Evolutionary conservation across 64 coral and sea anemone genomes (phyloP).

Genomic region (Trachythela sp.): DNA sequence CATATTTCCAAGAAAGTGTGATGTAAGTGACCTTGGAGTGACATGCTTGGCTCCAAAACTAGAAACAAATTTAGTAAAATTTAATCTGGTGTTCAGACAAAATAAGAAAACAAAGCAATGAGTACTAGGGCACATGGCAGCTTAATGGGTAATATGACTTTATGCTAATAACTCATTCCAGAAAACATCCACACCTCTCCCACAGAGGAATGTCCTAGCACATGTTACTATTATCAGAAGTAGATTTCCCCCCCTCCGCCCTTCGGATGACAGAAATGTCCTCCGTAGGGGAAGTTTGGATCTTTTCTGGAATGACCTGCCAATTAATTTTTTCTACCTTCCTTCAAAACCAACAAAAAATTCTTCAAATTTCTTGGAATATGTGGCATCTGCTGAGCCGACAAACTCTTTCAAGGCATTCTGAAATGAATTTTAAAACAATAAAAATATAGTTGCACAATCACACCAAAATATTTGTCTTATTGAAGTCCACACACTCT

Average conservation of each 20-base stretch:
- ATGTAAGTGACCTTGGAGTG: constrained; percentile 79
- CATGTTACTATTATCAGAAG: no score
- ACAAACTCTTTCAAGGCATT: constrained; percentile 98
- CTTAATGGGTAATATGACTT: no score
- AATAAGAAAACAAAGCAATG: no score
- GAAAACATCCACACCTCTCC: no score
- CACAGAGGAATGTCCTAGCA: no score
- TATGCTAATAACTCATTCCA: no score
- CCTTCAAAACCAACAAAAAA: constrained; percentile 99
- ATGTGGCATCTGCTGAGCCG: constrained; percentile 68
- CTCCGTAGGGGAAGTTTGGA: no score
- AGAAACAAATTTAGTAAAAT: not conserved
- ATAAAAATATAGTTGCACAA: not conserved
- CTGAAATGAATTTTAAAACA: constrained; percentile 31
- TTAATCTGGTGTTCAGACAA: not conserved
- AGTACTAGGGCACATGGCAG: no score
- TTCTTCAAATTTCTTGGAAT: constrained; percentile 89
- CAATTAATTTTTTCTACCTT: constrained; percentile 61
- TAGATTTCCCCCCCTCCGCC: no score
- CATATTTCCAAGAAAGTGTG: constrained; percentile 82
- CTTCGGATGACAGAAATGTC: no score
- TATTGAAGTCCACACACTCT: no score
- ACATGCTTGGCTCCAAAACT: constrained; percentile 99
- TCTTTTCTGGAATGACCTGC: no score
- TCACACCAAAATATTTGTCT: not conserved